Evolutionary conservation across 2,888 invertebrate species (phyloP).

Genomic region (Schrankia costaestrigalis): DNA sequence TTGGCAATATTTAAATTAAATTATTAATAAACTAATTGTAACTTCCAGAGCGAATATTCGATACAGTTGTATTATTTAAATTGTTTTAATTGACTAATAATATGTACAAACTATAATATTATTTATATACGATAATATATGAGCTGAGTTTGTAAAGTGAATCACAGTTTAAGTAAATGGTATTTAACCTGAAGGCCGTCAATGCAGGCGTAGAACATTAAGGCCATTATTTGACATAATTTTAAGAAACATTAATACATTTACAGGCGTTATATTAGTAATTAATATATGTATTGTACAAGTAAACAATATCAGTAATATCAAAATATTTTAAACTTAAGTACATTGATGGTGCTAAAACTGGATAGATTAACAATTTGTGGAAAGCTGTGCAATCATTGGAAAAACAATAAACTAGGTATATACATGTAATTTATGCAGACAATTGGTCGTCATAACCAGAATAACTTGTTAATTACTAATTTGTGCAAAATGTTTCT

Average conservation of each 20-base stretch:
- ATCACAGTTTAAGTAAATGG: conserved; percentile 73
- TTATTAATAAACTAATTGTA: conserved; percentile 37
- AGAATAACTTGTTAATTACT: conserved; percentile 16
- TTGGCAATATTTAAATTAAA: conserved; percentile 30
- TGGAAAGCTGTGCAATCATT: conserved; percentile 25
- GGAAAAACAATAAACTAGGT: conserved; percentile 10
- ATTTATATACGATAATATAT: conserved; percentile 39
- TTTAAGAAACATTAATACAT: conserved; percentile 49
- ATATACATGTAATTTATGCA: conserved; percentile 15
- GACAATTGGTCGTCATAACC: conserved; percentile 10
- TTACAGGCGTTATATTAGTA: conserved; percentile 37
- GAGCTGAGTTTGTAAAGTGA: conserved; percentile 71
- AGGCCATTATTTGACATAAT: conserved; percentile 50
- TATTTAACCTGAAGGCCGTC: conserved; percentile 63
- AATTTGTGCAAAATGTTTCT: conserved; percentile 24
- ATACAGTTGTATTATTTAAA: conserved; percentile 31
- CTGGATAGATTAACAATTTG: conserved; percentile 21
- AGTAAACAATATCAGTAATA: conserved; percentile 43
- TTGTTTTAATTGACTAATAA: conserved; percentile 52
- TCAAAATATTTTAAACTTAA: conserved; percentile 55
- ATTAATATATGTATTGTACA: too few relatives aligned
- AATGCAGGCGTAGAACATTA: conserved; percentile 51
- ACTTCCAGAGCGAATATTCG: conserved; percentile 46
- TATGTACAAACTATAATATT: conserved; percentile 44
- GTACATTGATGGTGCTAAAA: conserved; percentile 52